Evolutionary conservation across 2,797 vertebrate genomes (phyloP), one percentile per base, ranked within the genome.

Genomic region (Sorex maritimensis): DNA sequence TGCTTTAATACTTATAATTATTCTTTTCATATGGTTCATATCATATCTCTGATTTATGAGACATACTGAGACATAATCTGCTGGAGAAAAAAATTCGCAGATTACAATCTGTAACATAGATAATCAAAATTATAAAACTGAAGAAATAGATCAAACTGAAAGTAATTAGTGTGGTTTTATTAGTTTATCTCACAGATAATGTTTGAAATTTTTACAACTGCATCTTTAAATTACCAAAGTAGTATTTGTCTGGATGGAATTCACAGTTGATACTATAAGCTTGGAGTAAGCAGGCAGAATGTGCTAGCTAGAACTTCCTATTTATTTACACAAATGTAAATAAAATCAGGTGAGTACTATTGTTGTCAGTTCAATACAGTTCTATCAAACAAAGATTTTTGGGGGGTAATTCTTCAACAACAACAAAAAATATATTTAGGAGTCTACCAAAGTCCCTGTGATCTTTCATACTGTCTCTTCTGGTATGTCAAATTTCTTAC

Each of bases 101-200:
- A 93, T 79, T 86, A 74, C n/a, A 77, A 77, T 41, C 92, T 81
- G 26, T 49, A 73, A n/a, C 84, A 52, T 81, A 78, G 84, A 91
- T 91, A 91, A 34, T 34, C 2, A 34, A 95, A 93, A 90, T 81
- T 81, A 93, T 61, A 91, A 91, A 93, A 94, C 88, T 91, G 15
- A 73, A 88, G 85, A 71, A 68, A 91, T 78, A 89, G 69, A 23
- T 65, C 44, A 79, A 78, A 81, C 34, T 55, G 38, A 88, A 90
- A 86, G 65, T 6, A 81, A 77, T 68, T 84, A 79, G 75, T 72
- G 17, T 78, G 67, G 28, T 44, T 91, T 94, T 61, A 86, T 58
- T 75, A 81, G 34, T 81, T 65, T 68, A 88, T 17, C 15, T 87
- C 63, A 74, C 26, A 79, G 68, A 63, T 61, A 58, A n/a, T 86